These are phyloP conservation scores for Rhinichthys osculus DNA, from an alignment of 2,797 vertebrate species.

Conservation along the genomic window DNA sequence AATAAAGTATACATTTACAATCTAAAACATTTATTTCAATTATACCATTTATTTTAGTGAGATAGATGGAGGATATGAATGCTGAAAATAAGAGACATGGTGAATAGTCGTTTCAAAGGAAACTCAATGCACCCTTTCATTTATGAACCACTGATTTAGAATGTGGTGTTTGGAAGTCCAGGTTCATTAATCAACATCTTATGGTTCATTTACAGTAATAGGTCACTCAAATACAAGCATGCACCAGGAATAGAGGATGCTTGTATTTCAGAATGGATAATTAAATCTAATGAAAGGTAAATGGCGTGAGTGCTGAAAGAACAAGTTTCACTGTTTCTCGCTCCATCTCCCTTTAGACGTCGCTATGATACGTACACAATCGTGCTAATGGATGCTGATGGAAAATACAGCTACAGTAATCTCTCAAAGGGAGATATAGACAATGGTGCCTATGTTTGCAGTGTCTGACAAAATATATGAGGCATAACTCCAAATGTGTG, in stretches of 20 bases:
- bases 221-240: background rate
- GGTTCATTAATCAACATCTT: background rate
- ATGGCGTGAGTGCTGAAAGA: constrained; percentile 7
- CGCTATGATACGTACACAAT: constrained; percentile 18
- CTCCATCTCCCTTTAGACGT: constrained; percentile 17
- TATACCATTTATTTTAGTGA: background rate
- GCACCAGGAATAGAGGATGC: background rate
- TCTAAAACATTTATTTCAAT: background rate
- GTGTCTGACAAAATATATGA: constrained; percentile 29
- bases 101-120: background rate
- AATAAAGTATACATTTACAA: background rate
- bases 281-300: constrained; percentile 33
- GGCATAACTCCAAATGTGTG: constrained; percentile 40
- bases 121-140: background rate
- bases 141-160: background rate
- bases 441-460: constrained; percentile 68
- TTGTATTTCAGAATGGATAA: background rate
- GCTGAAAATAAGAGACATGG: background rate
- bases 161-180: background rate
- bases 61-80: background rate
- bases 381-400: constrained; percentile 44
- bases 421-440: constrained; percentile 55
- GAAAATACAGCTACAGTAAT: constrained; percentile 63
- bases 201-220: constrained; percentile 15
- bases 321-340: background rate